phyloP scores from a whole-genome alignment of 2,797 vertebrate species.

The Morelia viridis region DNA sequence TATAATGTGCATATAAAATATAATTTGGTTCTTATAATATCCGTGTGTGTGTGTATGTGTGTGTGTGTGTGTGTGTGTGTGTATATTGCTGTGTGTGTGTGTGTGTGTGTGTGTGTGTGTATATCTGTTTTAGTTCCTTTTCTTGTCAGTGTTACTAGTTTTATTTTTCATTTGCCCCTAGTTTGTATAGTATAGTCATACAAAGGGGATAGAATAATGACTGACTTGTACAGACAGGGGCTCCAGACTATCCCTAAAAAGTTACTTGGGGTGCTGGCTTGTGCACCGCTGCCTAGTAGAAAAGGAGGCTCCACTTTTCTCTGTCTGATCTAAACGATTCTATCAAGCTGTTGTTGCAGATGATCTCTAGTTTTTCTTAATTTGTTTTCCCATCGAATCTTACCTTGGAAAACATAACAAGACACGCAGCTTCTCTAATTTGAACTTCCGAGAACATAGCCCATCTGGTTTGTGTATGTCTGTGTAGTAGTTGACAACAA shows the following conservation, averaged over 20 bases:
- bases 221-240: background rate
- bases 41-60: background rate
- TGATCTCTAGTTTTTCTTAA: background rate
- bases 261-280: background rate
- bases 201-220: background rate
- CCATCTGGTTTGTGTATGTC: background rate
- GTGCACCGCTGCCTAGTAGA: background rate
- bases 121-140: background rate
- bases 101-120: background rate
- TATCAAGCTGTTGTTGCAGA: background rate
- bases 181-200: background rate
- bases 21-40: background rate
- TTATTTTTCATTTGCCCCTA: background rate
- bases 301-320: background rate
- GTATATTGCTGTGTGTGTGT: too few species aligned
- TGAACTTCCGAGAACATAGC: conserved; percentile 7
- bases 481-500: background rate
- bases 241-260: background rate
- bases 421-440: background rate
- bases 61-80: background rate
- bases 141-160: background rate
- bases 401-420: background rate
- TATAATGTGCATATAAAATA: background rate
- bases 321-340: background rate
- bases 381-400: conserved; percentile 22